phyloP scores from a whole-genome alignment of 2,888 invertebrate genomes.

The Brenthis daphne region DNA sequence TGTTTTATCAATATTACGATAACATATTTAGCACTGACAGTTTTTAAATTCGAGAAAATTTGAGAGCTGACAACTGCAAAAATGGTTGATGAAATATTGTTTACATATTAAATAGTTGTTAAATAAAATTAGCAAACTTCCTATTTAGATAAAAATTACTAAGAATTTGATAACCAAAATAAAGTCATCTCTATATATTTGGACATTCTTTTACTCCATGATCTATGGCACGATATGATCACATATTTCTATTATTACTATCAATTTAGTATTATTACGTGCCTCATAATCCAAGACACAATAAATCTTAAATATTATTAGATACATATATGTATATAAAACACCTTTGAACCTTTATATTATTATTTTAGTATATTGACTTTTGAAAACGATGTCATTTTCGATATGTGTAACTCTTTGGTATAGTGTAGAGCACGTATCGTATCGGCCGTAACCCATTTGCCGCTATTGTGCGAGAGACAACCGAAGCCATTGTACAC shows the following conservation, averaged over 20 bases:
- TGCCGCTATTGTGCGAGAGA: conserved; percentile 43
- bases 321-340: not conserved
- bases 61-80: no score
- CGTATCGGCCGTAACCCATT: conserved; percentile 38
- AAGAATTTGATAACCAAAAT: no score
- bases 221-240: conserved; percentile 13
- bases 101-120: no score
- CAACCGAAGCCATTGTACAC: conserved; percentile 42
- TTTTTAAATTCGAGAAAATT: no score
- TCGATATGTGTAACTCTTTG: not conserved
- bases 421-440: conserved; percentile 12
- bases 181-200: not conserved
- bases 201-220: not conserved
- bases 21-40: no score
- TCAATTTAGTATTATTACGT: conserved; percentile 18
- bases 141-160: no score
- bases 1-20: no score
- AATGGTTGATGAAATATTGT: no score
- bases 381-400: conserved; percentile 4
- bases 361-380: not conserved
- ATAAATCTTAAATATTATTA: conserved; percentile 16
- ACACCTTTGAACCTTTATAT: conserved; percentile 5
- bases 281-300: conserved; percentile 4
- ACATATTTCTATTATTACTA: conserved; percentile 12
- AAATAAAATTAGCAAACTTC: no score